phyloP scores from a whole-genome alignment of 2,797 vertebrate species.

The Phalanger gymnotis region DNA sequence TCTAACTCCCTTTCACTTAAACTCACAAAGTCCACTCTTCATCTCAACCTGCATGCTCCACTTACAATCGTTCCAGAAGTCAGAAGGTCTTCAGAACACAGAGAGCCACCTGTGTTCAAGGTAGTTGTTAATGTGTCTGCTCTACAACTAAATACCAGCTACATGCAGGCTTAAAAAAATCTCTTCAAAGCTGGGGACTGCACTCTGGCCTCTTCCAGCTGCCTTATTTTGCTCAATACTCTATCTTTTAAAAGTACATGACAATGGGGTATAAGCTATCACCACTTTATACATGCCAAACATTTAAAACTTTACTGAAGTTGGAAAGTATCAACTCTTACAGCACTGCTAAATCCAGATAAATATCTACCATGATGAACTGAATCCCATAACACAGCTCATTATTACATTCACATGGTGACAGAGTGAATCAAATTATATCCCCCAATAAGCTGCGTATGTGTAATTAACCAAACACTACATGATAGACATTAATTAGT shows the following conservation, averaged over 20 bases:
- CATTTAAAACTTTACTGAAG: neutral
- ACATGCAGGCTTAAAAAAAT: neutral
- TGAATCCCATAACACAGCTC: neutral
- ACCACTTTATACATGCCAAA: neutral
- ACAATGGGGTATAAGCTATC: neutral
- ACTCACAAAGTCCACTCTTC: slow-evolving; percentile 37
- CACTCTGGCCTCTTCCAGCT: neutral
- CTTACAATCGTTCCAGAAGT: neutral
- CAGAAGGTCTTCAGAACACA: slow-evolving; percentile 34
- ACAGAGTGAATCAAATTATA: neutral
- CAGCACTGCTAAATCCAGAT: neutral
- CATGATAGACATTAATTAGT: neutral
- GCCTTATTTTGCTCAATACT: neutral
- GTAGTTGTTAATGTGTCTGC: neutral
- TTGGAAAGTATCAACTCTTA: neutral
- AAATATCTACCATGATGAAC: neutral
- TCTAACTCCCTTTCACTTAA: slow-evolving; percentile 38
- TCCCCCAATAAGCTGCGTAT: neutral
- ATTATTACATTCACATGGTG: neutral
- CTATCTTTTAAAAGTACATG: neutral
- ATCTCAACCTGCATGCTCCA: slow-evolving; percentile 26
- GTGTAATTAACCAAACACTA: neutral
- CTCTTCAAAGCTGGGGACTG: neutral
- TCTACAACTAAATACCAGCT: neutral
- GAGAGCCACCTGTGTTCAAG: neutral